Evolutionary conservation across 2,888 invertebrate genomes (phyloP).

Genomic region (Rhogogaster chlorosoma): DNA sequence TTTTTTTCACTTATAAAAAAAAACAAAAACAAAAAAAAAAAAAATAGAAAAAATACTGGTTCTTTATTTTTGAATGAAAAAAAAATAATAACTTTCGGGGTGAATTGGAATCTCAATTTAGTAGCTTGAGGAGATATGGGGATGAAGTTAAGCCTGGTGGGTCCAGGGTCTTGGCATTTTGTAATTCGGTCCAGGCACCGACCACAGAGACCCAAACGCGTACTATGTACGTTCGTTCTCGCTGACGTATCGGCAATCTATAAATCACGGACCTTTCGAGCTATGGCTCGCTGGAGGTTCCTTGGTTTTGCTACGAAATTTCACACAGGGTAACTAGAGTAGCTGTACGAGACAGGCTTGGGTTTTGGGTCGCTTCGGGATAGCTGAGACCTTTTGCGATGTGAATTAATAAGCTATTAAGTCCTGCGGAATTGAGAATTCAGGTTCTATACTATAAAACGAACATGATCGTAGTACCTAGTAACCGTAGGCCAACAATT

Average conservation of each 20-base stretch:
- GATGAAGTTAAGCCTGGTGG: background rate
- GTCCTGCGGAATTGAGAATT: background rate
- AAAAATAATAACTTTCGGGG: background rate
- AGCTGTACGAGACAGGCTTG: background rate
- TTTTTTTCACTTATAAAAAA: background rate
- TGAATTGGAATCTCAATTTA: background rate
- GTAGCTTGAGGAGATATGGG: background rate
- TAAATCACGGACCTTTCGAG: conserved; percentile 37
- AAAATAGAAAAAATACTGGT: background rate
- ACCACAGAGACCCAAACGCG: background rate
- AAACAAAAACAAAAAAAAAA: background rate
- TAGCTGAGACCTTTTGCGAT: background rate
- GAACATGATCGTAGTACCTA: background rate
- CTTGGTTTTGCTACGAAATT: conserved; percentile 16
- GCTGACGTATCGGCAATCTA: conserved; percentile 45
- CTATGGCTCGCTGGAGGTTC: background rate
- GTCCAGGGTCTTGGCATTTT: conserved; percentile 18
- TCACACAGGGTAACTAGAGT: too few species aligned
- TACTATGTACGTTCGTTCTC: background rate
- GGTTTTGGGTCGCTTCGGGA: background rate
- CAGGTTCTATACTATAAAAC: background rate
- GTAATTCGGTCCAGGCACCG: conserved; percentile 36
- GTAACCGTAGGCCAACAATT: too few species aligned
- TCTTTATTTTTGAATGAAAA: background rate
- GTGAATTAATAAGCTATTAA: conserved; percentile 31